Percentiles rank a stretch among this genome's conserved stretches.
phyloP scores from a whole-genome alignment of 2,888 invertebrate species.

The Pemphredon lugubris region DNA sequence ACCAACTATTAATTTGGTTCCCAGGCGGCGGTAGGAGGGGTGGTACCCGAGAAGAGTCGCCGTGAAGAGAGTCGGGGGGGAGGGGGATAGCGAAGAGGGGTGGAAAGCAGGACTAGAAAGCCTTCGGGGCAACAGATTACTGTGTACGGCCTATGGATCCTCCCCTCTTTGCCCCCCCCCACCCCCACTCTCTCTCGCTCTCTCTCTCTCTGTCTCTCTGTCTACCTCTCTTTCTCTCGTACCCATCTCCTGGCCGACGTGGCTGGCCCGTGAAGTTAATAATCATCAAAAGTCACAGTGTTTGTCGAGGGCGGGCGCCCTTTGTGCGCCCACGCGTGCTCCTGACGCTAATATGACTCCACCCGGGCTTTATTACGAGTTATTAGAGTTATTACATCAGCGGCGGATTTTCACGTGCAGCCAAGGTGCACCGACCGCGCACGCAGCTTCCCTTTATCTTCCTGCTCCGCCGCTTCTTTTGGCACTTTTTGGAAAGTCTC shows the following conservation, averaged over 20 bases:
- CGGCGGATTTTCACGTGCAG: constrained; percentile 73
- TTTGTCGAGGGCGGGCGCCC: constrained; percentile 80
- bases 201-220: constrained; percentile 6
- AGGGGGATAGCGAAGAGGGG: constrained; percentile 26
- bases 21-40: constrained; percentile 71
- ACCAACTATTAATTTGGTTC: constrained; percentile 81
- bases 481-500: not conserved
- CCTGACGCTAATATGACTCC: constrained; percentile 81
- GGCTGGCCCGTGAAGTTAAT: constrained; percentile 79
- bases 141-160: constrained; percentile 70
- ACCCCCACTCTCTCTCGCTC: too few relatives aligned
- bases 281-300: constrained; percentile 81
- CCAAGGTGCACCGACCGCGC: constrained; percentile 23
- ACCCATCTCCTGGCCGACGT: constrained; percentile 67
- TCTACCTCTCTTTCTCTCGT: constrained; percentile 34
- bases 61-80: constrained; percentile 20
- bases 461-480: constrained; percentile 21
- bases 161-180: constrained; percentile 47
- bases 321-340: constrained; percentile 80
- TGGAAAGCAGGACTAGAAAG: constrained; percentile 61
- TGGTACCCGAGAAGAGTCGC: constrained; percentile 57
- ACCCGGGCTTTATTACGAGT: constrained; percentile 80
- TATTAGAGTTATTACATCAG: constrained; percentile 79
- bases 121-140: constrained; percentile 79
- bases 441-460: constrained; percentile 19